phyloP scores from a whole-genome alignment of 53 echinoderm and acorn worm species.

The Luidia sarsii region DNA sequence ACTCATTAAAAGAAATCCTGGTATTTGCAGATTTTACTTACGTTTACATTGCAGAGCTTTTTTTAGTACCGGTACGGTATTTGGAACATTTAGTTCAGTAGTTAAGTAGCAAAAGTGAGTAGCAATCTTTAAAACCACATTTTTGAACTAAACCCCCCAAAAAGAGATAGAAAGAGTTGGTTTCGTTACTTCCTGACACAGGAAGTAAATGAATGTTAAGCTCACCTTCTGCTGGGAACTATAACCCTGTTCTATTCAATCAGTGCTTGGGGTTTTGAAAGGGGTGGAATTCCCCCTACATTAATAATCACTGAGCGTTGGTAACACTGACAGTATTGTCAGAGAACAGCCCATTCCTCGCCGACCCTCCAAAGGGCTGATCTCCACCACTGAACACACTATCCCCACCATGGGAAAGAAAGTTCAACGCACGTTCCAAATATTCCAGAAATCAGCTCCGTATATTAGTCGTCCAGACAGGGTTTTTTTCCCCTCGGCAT shows the following conservation, averaged over 20 bases:
- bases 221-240: background rate
- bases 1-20: no score
- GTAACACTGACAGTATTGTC: slow-evolving; percentile 48
- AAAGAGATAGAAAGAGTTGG: no score
- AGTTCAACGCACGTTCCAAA: slow-evolving; percentile 51
- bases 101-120: no score
- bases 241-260: slow-evolving; percentile 11
- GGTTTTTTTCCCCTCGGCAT: slow-evolving; percentile 24
- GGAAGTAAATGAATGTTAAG: slow-evolving; percentile 10
- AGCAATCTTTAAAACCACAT: background rate
- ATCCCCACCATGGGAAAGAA: slow-evolving; percentile 12
- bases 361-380: background rate
- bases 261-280: background rate
- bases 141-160: background rate
- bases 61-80: no score
- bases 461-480: slow-evolving; percentile 48
- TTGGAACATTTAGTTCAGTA: no score
- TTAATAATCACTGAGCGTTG: slow-evolving; percentile 29
- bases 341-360: slow-evolving; percentile 7
- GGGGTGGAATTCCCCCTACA: background rate
- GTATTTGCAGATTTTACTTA: no score
- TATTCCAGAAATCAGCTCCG: slow-evolving; percentile 17
- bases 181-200: background rate
- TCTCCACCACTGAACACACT: background rate
- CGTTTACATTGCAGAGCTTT: no score